phyloP scores from a whole-genome alignment of 2,888 invertebrate genomes.

The Oeneis ivallda region DNA sequence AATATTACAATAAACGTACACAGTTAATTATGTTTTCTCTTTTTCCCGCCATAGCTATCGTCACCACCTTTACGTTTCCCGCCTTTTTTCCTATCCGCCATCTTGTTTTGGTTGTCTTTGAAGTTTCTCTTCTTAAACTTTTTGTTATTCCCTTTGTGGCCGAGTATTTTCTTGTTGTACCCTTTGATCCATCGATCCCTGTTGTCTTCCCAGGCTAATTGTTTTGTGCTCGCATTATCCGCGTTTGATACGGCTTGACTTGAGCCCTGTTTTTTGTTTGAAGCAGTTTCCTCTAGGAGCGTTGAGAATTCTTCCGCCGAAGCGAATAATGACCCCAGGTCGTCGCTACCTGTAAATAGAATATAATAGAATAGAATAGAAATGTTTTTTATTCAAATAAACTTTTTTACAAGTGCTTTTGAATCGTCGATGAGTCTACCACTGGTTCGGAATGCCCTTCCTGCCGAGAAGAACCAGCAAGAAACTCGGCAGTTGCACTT shows the following conservation, averaged over 20 bases:
- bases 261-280: slow-evolving; percentile 83
- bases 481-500: no score
- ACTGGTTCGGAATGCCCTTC: no score
- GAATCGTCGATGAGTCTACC: no score
- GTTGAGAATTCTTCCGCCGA: slow-evolving; percentile 95
- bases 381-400: no score
- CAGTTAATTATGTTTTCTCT: slow-evolving; percentile 59
- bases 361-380: no score
- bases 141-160: slow-evolving; percentile 52
- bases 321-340: slow-evolving; percentile 86
- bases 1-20: not conserved
- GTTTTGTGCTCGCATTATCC: slow-evolving; percentile 90
- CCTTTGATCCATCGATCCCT: slow-evolving; percentile 84
- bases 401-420: no score
- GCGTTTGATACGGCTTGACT: slow-evolving; percentile 86
- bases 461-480: no score
- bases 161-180: slow-evolving; percentile 73
- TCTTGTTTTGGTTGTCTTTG: slow-evolving; percentile 45
- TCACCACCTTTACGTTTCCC: slow-evolving; percentile 56
- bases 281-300: slow-evolving; percentile 91
- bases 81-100: slow-evolving; percentile 55
- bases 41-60: slow-evolving; percentile 60
- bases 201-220: slow-evolving; percentile 91
- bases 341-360: slow-evolving; percentile 62
- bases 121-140: slow-evolving; percentile 43